Percentiles rank a stretch among this genome's conserved stretches.
These are phyloP conservation scores for Jacana jacana DNA, from an alignment of 2,113 vertebrate species.

Conservation along the genomic window DNA sequence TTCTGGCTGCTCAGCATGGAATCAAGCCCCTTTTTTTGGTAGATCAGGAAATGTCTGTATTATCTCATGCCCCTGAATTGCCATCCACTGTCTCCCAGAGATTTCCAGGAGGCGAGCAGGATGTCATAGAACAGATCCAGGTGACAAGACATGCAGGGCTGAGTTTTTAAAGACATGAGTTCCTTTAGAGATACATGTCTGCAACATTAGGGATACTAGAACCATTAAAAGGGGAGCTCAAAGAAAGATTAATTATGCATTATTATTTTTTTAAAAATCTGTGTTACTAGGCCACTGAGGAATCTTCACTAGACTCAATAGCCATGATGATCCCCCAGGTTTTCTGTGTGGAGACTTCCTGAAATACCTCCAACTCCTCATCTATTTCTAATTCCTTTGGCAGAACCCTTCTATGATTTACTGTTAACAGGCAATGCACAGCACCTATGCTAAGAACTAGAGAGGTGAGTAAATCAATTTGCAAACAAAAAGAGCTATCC, in stretches of 20 bases:
- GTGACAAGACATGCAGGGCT: not conserved
- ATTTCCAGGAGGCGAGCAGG: accelerated
- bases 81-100: not conserved
- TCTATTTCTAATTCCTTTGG: not conserved
- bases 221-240: not conserved
- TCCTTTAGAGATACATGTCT: not conserved
- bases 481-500: not conserved
- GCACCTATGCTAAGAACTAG: not conserved
- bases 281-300: not conserved
- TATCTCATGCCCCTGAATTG: not conserved
- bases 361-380: not conserved
- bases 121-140: not conserved
- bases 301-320: not conserved
- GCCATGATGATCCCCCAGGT: not conserved
- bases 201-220: not conserved
- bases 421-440: not conserved
- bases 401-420: not conserved
- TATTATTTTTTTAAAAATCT: not conserved
- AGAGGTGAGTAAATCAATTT: not conserved
- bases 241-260: not conserved
- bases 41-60: not conserved
- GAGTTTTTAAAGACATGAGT: not conserved
- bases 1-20: not conserved
- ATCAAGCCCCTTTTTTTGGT: not conserved
- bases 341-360: not conserved